These are phyloP conservation scores for Bhutanitis thaidina DNA, from an alignment of 2,888 invertebrate genomes.

Conservation along the genomic window DNA sequence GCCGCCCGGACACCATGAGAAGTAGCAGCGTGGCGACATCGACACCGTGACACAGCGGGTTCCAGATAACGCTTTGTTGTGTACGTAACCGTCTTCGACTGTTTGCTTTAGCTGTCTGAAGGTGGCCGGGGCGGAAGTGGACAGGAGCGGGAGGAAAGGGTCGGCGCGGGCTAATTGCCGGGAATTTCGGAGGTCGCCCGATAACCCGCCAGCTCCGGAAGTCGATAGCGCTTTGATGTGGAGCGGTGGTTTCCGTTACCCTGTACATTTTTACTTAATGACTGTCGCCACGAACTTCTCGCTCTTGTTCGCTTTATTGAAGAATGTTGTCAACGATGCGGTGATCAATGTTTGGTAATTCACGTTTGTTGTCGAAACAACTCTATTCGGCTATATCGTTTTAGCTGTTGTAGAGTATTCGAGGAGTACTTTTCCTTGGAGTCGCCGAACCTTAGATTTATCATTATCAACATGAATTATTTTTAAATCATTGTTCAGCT, in stretches of 20 bases:
- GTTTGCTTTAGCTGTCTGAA: constrained; percentile 33
- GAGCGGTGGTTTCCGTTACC: constrained; percentile 58
- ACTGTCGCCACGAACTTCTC: constrained; percentile 1
- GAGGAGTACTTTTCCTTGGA: too few relatives aligned
- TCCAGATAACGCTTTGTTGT: constrained; percentile 22
- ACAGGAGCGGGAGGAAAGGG: constrained; percentile 47
- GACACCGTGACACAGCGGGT: constrained; percentile 13
- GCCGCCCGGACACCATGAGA: neutral
- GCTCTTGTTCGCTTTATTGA: neutral
- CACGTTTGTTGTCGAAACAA: neutral
- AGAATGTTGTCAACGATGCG: neutral
- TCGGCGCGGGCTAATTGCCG: constrained; percentile 62
- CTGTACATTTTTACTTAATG: constrained; percentile 31
- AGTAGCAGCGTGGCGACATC: neutral
- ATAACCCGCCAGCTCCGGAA: constrained; percentile 73
- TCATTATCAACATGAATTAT: too few relatives aligned
- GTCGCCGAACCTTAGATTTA: too few relatives aligned
- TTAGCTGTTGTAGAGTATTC: too few relatives aligned
- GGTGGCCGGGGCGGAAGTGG: constrained; percentile 41
- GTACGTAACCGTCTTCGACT: constrained; percentile 27
- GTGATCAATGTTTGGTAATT: neutral
- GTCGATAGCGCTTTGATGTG: constrained; percentile 73
- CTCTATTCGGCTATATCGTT: neutral
- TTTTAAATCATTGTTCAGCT: too few relatives aligned
- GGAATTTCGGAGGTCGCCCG: constrained; percentile 74